Evolutionary conservation across 2,797 vertebrate genomes (phyloP), one percentile per base, ranked within the genome.

Genomic region (Pterois miles): DNA sequence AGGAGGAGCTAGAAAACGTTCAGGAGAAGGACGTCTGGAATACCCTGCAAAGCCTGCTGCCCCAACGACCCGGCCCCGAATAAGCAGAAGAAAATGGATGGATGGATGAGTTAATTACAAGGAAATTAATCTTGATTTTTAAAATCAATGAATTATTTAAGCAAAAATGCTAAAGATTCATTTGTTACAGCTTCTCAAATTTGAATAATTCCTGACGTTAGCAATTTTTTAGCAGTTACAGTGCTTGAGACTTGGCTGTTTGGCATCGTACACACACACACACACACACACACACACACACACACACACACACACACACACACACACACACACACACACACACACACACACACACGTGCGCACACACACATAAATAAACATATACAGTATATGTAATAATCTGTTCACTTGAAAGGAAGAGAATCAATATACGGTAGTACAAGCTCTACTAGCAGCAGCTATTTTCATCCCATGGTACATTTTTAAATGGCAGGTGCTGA

Each of bases 371-470:
- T n/a, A n/a, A 53, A 86, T 58, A 87, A 29, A 80, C 22, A 78
- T 71, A 81, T 63, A 73, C 10, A 78, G 18, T 43, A 46, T 46
- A 20, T 46, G 20, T 70, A 56, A 53, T 52, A 36, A 65, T 91
- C 93, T 93, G 84, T 81, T 94, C 95, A 95, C 80, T 90, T 95
- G 88, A 94, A 96, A 94, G 95, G 93, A 96, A 94, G 95, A 96
- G 89, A 96, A 95, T 96, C 91, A 94, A 96, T 95, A 95, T 95
- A 95, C n/a, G n/a, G n/a, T 95, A 96, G 95, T 96, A 97, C 95
- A 96, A 92, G 95, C 94, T 96, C 95, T 93, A 91, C 92, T 95
- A 97, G 95, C 96, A 97, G 96, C 96, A 97, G 96, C 96, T 95
- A 94, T 94, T 92, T 94, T 92, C 89, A 95, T 92, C 94, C 91